A percentile compares a stretch with the other conserved stretches of the same genome.
phyloP scores from a whole-genome alignment of 2,797 vertebrate genomes.

The Spheniscus humboldti region DNA sequence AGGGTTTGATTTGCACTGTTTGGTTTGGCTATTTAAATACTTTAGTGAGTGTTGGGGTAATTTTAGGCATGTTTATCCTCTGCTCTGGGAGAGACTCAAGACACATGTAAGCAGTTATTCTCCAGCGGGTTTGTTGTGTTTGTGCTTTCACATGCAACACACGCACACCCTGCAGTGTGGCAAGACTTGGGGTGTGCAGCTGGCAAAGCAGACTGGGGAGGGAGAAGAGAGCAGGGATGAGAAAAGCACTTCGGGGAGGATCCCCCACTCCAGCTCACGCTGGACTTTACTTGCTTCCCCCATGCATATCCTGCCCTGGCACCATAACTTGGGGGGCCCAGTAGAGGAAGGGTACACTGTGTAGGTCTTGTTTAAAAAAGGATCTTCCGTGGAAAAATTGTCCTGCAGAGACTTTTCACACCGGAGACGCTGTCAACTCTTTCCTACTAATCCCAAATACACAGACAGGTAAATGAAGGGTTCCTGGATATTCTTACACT shows the following conservation, averaged over 20 bases:
- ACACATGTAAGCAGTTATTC: slow-evolving; percentile 45
- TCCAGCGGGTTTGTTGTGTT: neutral
- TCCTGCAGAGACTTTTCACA: neutral
- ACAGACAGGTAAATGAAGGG: neutral
- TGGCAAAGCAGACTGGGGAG: fast-evolving
- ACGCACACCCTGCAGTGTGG: neutral
- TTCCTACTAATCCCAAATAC: neutral
- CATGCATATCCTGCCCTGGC: neutral
- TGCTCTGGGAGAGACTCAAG: slow-evolving; percentile 19
- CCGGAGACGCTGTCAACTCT: neutral
- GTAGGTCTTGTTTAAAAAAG: neutral
- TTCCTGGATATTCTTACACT: neutral
- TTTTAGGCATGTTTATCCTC: slow-evolving; percentile 58
- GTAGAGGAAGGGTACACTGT: neutral
- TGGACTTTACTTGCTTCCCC: neutral
- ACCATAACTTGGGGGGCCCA: neutral
- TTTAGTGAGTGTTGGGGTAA: neutral
- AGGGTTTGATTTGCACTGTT: neutral
- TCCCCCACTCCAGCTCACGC: neutral
- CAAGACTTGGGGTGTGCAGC: neutral
- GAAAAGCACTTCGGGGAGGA: neutral
- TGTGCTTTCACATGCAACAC: neutral
- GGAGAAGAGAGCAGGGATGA: neutral
- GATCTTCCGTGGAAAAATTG: neutral
- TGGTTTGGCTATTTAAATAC: slow-evolving; percentile 12